Evolutionary conservation across 2,888 invertebrate species (phyloP).

Genomic region (Tetramorium bicarinatum): DNA sequence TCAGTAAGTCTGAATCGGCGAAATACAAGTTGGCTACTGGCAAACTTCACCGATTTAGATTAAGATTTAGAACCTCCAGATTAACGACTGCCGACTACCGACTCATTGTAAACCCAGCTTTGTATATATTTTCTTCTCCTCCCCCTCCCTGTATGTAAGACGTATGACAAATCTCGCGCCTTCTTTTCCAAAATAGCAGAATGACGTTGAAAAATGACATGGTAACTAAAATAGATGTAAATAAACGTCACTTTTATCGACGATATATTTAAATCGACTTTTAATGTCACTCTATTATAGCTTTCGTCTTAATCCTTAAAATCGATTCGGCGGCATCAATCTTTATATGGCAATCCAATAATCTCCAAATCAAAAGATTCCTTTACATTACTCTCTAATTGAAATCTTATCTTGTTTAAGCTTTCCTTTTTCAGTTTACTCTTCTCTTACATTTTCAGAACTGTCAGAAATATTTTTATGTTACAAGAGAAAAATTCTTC

Average conservation of each 20-base stretch:
- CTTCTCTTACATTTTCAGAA: neutral
- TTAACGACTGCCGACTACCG: too few relatives aligned
- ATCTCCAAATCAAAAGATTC: neutral
- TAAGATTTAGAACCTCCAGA: too few relatives aligned
- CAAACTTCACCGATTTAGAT: too few relatives aligned
- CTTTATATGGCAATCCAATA: neutral
- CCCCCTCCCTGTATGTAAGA: constrained; percentile 5
- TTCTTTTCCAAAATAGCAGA: neutral
- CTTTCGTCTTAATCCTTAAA: neutral
- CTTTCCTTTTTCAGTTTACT: neutral
- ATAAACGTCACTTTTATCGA: too few relatives aligned
- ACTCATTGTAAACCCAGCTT: too few relatives aligned
- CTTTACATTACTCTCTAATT: neutral
- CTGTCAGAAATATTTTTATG: neutral
- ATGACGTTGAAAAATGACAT: neutral
- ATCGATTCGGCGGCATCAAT: neutral
- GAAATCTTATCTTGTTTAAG: neutral
- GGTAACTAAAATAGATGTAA: neutral
- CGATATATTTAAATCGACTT: neutral
- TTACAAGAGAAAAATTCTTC: neutral
- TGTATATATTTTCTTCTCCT: too few relatives aligned
- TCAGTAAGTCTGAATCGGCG: too few relatives aligned
- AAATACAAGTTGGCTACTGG: too few relatives aligned
- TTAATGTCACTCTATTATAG: neutral
- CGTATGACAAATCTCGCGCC: constrained; percentile 19